Conservation (phyloP, 2,113 vertebrate genomes). For the Eptatretus burgeri region DNA sequence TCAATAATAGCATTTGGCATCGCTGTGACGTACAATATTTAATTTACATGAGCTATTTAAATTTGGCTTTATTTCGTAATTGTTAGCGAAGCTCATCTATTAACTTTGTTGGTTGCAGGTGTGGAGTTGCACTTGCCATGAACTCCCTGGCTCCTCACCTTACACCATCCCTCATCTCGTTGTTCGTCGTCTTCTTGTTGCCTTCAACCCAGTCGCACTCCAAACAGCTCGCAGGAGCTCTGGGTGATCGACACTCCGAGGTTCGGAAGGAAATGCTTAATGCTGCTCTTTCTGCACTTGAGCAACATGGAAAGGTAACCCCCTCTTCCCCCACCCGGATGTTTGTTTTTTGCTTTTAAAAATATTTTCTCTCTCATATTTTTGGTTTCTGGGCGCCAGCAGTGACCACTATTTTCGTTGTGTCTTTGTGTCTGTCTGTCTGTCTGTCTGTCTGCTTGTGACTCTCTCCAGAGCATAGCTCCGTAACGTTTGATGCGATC, state of each 20-base stretch:
- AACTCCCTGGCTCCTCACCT: slow-evolving; percentile 67
- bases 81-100: too few relatives aligned
- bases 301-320: slow-evolving; percentile 72
- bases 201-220: slow-evolving; percentile 13
- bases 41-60: too few relatives aligned
- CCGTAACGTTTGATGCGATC: too few relatives aligned
- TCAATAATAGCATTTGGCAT: too few relatives aligned
- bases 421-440: background rate
- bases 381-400: too few relatives aligned
- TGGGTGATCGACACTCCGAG: slow-evolving; percentile 61
- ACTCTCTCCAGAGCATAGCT: too few relatives aligned
- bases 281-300: slow-evolving; percentile 61
- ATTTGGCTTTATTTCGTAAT: too few relatives aligned
- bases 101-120: slow-evolving; percentile 20
- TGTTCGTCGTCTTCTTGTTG: slow-evolving; percentile 82
- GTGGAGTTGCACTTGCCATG: slow-evolving; percentile 64
- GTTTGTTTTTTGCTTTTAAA: background rate
- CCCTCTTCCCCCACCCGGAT: background rate
- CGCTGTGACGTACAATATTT: too few relatives aligned
- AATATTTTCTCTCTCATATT: background rate
- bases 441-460: too few relatives aligned
- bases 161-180: slow-evolving; percentile 56
- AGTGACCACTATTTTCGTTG: too few relatives aligned
- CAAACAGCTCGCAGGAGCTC: slow-evolving; percentile 24
- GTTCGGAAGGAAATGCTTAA: slow-evolving; percentile 88